A percentile compares a stretch with the other conserved stretches of the same genome.
phyloP scores from a whole-genome alignment of 2,113 vertebrate genomes.

The Phrynosoma platyrhinos region DNA sequence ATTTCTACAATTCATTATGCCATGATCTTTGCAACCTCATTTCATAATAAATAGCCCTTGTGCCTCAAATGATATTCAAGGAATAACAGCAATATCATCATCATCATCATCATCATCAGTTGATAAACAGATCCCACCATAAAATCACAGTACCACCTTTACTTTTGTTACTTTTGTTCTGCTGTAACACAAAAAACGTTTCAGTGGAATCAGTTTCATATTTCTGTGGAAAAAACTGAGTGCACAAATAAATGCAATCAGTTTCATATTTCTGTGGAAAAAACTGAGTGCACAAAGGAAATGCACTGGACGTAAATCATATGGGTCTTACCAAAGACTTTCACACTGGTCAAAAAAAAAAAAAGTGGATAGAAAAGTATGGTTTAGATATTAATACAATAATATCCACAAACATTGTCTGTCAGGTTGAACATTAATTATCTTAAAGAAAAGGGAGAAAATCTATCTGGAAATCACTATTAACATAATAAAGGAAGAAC shows the following conservation, averaged over 20 bases:
- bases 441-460: slow-evolving; percentile 57
- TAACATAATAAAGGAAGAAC: slow-evolving; percentile 39
- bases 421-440: slow-evolving; percentile 69
- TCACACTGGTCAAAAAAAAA: slow-evolving; percentile 66
- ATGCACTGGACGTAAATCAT: slow-evolving; percentile 69
- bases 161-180: slow-evolving; percentile 67
- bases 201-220: slow-evolving; percentile 64
- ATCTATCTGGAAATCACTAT: slow-evolving; percentile 44
- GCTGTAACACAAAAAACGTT: slow-evolving; percentile 70
- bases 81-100: slow-evolving; percentile 61
- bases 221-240: slow-evolving; percentile 59
- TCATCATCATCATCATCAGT: slow-evolving; percentile 53
- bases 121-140: slow-evolving; percentile 67
- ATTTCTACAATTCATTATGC: slow-evolving; percentile 61
- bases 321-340: slow-evolving; percentile 76
- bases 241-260: slow-evolving; percentile 52
- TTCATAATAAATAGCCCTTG: slow-evolving; percentile 66
- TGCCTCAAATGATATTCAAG: slow-evolving; percentile 74
- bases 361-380: slow-evolving; percentile 71
- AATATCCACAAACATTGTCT: slow-evolving; percentile 65
- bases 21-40: slow-evolving; percentile 62
- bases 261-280: slow-evolving; percentile 60
- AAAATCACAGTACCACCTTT: slow-evolving; percentile 71
- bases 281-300: slow-evolving; percentile 71
- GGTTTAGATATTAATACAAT: slow-evolving; percentile 53